Evolutionary conservation across 2,797 vertebrate genomes (phyloP).

Genomic region (Macropus fuliginosus): DNA sequence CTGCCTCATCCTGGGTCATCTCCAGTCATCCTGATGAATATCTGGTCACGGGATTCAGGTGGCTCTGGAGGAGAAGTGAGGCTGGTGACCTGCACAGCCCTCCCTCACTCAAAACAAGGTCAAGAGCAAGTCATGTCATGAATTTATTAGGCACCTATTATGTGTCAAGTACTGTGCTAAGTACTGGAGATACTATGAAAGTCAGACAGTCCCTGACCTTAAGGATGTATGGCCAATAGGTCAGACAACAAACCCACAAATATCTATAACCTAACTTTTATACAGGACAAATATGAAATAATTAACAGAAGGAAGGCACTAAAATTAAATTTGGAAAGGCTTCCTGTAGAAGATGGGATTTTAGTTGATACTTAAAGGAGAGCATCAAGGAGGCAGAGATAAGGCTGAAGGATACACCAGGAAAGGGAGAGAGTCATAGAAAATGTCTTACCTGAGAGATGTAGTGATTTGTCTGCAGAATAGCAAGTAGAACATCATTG

Average conservation of each 20-base stretch:
- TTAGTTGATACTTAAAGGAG: neutral
- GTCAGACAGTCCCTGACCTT: neutral
- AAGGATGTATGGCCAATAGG: neutral
- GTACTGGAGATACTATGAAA: neutral
- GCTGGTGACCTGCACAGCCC: too few relatives aligned
- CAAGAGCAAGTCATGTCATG: too few relatives aligned
- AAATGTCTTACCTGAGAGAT: neutral
- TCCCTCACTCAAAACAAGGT: too few relatives aligned
- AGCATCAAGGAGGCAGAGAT: neutral
- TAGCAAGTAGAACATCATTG: neutral
- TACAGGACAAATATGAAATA: neutral
- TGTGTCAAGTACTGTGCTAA: neutral
- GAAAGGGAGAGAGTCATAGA: neutral
- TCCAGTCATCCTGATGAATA: too few relatives aligned
- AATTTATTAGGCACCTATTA: neutral
- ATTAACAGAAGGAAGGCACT: neutral
- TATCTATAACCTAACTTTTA: fast-evolving
- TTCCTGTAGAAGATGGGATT: neutral
- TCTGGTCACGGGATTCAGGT: too few relatives aligned
- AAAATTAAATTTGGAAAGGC: neutral
- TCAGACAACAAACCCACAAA: neutral
- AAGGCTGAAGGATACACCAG: neutral
- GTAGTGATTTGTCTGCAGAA: neutral
- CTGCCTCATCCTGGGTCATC: too few relatives aligned
- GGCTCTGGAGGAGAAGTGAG: too few relatives aligned